Evolutionary conservation across 2,888 invertebrate species (phyloP).

Genomic region (Thereva unica): DNA sequence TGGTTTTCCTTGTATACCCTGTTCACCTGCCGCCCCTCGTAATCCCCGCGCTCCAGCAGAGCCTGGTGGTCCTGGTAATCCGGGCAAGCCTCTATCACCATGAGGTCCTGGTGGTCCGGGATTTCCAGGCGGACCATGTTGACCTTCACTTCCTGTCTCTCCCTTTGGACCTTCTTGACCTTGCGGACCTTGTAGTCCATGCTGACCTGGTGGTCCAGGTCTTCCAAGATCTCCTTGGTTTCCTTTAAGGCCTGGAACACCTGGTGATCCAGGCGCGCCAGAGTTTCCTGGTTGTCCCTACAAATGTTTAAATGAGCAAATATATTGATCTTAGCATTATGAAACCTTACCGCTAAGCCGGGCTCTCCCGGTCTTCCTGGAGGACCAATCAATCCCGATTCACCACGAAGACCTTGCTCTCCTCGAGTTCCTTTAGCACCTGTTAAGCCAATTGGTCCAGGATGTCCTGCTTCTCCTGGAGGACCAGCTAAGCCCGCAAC

Average conservation of each 20-base stretch:
- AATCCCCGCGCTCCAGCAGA: constrained; percentile 47
- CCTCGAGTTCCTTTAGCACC: constrained; percentile 78
- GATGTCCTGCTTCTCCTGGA: constrained; percentile 48
- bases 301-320: neutral
- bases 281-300: constrained; percentile 73
- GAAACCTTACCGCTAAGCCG: constrained; percentile 66
- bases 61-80: constrained; percentile 50
- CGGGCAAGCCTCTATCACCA: constrained; percentile 46
- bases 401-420: constrained; percentile 76
- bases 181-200: constrained; percentile 71
- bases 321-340: neutral
- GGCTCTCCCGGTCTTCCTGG: constrained; percentile 78
- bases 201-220: constrained; percentile 67
- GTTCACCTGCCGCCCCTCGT: constrained; percentile 64
- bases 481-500: constrained; percentile 63
- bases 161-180: constrained; percentile 79
- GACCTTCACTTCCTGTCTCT: constrained; percentile 71
- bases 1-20: constrained; percentile 72
- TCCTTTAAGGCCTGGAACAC: constrained; percentile 72
- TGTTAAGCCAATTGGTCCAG: constrained; percentile 63
- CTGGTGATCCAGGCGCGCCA: constrained; percentile 71
- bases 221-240: constrained; percentile 71
- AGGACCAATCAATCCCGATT: constrained; percentile 73
- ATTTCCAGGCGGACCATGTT: constrained; percentile 63
- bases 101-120: constrained; percentile 64